These are phyloP conservation scores for Tamandua tetradactyla DNA, from an alignment of 2,797 vertebrate species.

Conservation along the genomic window DNA sequence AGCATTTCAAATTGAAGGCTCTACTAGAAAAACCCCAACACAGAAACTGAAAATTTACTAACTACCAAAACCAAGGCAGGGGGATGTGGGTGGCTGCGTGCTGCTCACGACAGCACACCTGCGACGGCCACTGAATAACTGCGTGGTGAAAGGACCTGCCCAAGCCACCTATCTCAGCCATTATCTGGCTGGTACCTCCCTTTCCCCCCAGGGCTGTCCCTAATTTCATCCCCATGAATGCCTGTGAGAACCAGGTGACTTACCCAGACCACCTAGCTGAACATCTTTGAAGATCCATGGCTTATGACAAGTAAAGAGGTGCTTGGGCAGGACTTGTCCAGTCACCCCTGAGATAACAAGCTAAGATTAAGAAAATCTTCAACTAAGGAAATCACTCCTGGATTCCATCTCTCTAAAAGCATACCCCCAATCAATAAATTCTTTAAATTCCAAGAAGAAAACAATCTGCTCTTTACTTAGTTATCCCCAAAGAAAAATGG, in stretches of 20 bases:
- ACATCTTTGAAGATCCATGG: background rate
- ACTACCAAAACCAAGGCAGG: background rate
- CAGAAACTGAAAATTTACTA: background rate
- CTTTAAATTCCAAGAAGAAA: background rate
- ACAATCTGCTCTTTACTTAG: background rate
- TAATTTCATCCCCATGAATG: background rate
- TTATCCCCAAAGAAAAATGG: background rate
- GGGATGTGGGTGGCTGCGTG: background rate
- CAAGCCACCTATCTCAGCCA: background rate
- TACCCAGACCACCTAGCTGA: background rate
- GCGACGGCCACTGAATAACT: background rate
- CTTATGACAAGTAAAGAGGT: background rate
- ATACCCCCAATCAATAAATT: background rate
- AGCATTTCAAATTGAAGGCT: background rate
- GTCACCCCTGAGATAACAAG: background rate
- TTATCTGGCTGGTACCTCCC: background rate
- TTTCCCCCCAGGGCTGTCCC: background rate
- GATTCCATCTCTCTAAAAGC: background rate
- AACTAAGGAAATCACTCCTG: background rate
- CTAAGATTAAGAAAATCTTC: constrained; percentile 14
- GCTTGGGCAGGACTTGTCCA: background rate
- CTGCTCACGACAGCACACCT: too few species aligned
- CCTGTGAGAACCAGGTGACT: background rate
- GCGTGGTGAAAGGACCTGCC: accelerated
- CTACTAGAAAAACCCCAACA: background rate